Conservation (phyloP, 64 coral and sea anemone genomes). For the Acropora tenuis region DNA sequence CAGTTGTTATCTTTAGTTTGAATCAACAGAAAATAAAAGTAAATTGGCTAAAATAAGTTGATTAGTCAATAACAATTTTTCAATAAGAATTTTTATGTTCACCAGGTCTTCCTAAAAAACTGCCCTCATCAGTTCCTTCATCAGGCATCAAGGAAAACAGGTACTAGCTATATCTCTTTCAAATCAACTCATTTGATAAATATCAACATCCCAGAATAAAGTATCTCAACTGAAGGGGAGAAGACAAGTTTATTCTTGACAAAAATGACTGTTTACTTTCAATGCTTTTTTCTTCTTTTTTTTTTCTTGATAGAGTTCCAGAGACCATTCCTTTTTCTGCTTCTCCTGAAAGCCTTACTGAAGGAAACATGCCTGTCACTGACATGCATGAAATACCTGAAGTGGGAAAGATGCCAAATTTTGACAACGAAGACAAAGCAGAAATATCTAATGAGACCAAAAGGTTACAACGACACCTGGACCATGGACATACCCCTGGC, state of each 20-base stretch:
- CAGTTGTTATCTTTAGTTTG: background rate
- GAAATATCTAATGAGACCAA: background rate
- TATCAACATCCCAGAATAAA: too few species aligned
- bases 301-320: background rate
- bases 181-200: background rate
- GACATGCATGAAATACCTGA: background rate
- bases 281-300: background rate
- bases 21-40: background rate
- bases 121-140: background rate
- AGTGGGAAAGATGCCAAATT: background rate
- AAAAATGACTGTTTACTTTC: background rate
- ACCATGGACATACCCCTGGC: background rate
- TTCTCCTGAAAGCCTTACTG: constrained; percentile 2
- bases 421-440: background rate
- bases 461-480: background rate
- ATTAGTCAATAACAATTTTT: background rate
- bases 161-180: background rate
- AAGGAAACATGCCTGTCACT: background rate
- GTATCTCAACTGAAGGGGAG: too few species aligned
- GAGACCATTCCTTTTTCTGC: constrained; percentile 17
- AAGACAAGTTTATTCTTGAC: too few species aligned
- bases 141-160: constrained; percentile 1
- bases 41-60: too few species aligned
- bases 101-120: background rate
- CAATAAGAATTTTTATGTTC: background rate